A percentile compares a stretch with the other conserved stretches of the same genome.
Evolutionary conservation across 2,888 invertebrate genomes (phyloP).

Genomic region (Diarsia mendica): DNA sequence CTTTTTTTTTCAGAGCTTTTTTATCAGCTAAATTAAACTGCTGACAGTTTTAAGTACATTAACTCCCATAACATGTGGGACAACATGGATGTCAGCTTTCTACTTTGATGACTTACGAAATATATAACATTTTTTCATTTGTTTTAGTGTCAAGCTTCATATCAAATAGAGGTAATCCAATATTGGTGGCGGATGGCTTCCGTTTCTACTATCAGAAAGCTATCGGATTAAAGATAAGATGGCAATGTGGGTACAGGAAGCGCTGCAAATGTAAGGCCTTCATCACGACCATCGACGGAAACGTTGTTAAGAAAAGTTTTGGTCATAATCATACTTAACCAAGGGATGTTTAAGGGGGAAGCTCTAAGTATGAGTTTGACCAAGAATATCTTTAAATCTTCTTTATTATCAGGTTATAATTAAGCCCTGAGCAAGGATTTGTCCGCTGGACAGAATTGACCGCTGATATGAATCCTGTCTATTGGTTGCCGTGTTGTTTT

Average conservation of each 20-base stretch:
- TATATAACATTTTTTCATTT: neutral
- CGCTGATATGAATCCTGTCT: too few species aligned
- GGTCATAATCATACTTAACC: conserved; percentile 60
- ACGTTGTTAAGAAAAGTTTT: conserved; percentile 57
- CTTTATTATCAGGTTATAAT: neutral
- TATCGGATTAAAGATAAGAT: conserved; percentile 59
- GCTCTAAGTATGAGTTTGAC: neutral
- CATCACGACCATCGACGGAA: conserved; percentile 63
- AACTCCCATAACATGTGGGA: neutral
- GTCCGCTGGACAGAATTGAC: neutral
- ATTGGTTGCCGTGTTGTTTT: too few species aligned
- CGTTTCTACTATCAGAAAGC: conserved; percentile 72
- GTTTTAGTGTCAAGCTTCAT: conserved; percentile 48
- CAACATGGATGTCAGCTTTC: neutral
- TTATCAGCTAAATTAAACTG: neutral
- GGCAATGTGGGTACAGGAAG: conserved; percentile 65
- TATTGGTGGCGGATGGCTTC: conserved; percentile 65
- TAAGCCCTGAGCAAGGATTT: neutral
- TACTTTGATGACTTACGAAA: neutral
- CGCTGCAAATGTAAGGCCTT: conserved; percentile 67
- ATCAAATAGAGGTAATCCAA: conserved; percentile 47
- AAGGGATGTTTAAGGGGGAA: neutral
- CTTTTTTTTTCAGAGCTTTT: neutral
- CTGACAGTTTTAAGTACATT: neutral
- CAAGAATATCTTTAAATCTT: neutral